Percentiles rank a stretch among this genome's conserved stretches.
phyloP scores from a whole-genome alignment of 2,797 vertebrate genomes.

The Molossus alvarezi region DNA sequence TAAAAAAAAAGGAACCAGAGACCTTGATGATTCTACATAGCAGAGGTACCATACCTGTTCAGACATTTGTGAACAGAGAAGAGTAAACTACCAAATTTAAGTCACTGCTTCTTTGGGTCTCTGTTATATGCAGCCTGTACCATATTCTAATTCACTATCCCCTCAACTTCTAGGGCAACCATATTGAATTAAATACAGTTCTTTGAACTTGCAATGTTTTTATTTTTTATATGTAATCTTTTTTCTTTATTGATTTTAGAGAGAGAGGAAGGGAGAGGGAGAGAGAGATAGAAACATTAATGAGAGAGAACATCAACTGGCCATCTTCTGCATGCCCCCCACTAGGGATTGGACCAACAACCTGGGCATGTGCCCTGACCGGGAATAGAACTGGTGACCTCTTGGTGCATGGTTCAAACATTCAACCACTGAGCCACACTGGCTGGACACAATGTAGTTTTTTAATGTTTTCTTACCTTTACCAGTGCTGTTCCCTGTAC shows the following conservation, averaged over 20 bases:
- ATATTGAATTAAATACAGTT: neutral
- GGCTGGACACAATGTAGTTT: neutral
- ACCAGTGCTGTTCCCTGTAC: neutral
- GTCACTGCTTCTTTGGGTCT: neutral
- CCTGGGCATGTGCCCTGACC: too few relatives aligned
- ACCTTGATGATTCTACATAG: neutral
- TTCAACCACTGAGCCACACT: too few relatives aligned
- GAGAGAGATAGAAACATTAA: too few relatives aligned
- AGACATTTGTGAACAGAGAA: neutral
- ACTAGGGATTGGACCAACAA: too few relatives aligned
- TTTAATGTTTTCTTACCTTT: slow-evolving; percentile 26
- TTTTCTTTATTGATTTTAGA: too few relatives aligned
- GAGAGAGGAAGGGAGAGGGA: too few relatives aligned
- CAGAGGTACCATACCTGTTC: neutral
- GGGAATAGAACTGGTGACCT: too few relatives aligned
- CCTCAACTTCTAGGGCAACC: neutral
- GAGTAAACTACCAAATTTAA: neutral
- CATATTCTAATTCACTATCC: neutral
- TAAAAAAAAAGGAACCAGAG: neutral
- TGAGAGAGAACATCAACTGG: too few relatives aligned
- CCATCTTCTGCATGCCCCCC: too few relatives aligned
- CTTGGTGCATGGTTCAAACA: too few relatives aligned
- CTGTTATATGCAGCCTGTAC: neutral
- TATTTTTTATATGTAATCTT: too few relatives aligned
- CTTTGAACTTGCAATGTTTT: neutral